These are phyloP conservation scores for Meandrina meandrites DNA, from an alignment of 92 coral and sea anemone genomes.

Conservation along the genomic window DNA sequence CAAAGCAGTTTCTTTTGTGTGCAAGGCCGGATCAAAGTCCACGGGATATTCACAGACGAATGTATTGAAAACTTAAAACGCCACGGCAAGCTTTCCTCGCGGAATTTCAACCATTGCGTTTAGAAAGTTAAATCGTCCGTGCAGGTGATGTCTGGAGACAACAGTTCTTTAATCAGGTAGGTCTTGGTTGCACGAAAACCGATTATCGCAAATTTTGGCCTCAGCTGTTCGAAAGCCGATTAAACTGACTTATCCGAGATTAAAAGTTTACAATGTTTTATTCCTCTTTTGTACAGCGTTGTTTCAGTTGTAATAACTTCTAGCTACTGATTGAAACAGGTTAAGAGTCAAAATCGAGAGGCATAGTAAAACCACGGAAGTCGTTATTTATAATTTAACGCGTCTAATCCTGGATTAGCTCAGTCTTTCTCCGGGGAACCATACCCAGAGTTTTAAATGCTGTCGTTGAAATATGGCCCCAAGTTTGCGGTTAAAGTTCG, in stretches of 20 bases:
- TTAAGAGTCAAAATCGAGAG: not conserved
- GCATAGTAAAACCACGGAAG: not conserved
- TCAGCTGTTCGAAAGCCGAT: not conserved
- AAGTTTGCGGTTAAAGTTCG: not conserved
- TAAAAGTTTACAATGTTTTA: not conserved
- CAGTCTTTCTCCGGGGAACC: not conserved
- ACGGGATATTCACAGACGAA: not conserved
- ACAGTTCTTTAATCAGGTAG: not conserved
- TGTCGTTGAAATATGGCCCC: not conserved
- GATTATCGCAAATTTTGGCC: not conserved
- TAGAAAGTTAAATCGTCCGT: too few relatives aligned
- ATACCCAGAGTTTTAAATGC: not conserved
- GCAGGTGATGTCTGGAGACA: not conserved
- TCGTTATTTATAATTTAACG: not conserved
- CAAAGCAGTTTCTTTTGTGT: too few relatives aligned
- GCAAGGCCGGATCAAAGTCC: not conserved
- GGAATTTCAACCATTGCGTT: not conserved
- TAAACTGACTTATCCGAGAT: not conserved
- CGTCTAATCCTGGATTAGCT: not conserved
- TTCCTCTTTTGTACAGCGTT: not conserved
- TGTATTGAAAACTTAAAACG: not conserved
- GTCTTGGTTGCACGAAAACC: not conserved
- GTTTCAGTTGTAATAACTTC: too few relatives aligned
- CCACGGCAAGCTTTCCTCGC: not conserved
- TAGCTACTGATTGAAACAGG: not conserved